phyloP scores from a whole-genome alignment of 1,140 invertebrate genomes.

The Zaprionus camerounensis region DNA sequence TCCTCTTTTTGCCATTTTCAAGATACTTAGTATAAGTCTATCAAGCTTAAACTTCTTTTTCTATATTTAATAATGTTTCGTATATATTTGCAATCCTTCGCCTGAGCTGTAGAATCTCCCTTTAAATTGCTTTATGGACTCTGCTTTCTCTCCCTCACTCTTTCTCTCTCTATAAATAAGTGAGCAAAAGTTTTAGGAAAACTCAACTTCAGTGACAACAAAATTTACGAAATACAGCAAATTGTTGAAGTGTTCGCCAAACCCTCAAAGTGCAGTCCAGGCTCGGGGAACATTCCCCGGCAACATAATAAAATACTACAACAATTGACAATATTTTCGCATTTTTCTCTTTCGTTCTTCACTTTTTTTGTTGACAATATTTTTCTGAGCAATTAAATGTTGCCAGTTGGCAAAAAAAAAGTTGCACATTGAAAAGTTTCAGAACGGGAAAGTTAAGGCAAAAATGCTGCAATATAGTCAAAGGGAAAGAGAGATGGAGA shows the following conservation, averaged over 20 bases:
- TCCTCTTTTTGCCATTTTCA: too few species aligned
- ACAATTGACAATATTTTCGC: slow-evolving; percentile 77
- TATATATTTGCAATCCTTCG: background rate
- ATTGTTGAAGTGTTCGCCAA: slow-evolving; percentile 57
- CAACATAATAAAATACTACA: slow-evolving; percentile 70
- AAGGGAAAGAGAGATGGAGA: slow-evolving; percentile 28
- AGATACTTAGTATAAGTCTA: background rate
- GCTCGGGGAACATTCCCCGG: slow-evolving; percentile 12
- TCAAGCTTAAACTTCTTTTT: background rate
- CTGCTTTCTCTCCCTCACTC: background rate
- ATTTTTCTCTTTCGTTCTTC: slow-evolving; percentile 22
- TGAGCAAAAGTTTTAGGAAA: slow-evolving; percentile 45
- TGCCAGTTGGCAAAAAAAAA: slow-evolving; percentile 73
- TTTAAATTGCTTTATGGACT: background rate
- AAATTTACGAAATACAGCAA: slow-evolving; percentile 57
- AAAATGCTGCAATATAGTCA: slow-evolving; percentile 59
- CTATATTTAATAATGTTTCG: background rate
- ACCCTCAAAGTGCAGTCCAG: slow-evolving; percentile 32
- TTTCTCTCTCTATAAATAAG: slow-evolving; percentile 14
- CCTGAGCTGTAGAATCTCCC: background rate
- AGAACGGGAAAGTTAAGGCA: slow-evolving; percentile 54
- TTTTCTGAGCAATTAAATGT: slow-evolving; percentile 82
- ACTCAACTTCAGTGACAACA: slow-evolving; percentile 61
- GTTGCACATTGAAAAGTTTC: slow-evolving; percentile 70
- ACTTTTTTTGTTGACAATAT: slow-evolving; percentile 60